Conservation (phyloP, 2,888 invertebrate genomes). For the Dicyrtoma fusca region DNA sequence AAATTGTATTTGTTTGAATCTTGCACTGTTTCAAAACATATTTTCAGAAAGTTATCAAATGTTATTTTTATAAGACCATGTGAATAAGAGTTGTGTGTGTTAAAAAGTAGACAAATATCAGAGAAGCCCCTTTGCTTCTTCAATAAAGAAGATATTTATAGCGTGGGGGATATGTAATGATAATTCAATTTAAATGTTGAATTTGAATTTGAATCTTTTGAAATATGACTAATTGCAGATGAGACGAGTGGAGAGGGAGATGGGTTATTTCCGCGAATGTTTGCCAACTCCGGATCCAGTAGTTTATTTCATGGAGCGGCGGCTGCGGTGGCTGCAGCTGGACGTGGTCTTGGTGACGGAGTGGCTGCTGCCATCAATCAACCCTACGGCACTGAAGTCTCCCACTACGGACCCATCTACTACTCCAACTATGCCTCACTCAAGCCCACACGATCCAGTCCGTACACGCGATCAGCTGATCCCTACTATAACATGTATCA, state of each 20-base stretch:
- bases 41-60: too few relatives aligned
- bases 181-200: too few relatives aligned
- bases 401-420: conserved; percentile 71
- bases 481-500: conserved; percentile 55
- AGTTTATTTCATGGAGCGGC: conserved; percentile 41
- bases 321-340: conserved; percentile 19
- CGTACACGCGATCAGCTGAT: conserved; percentile 50
- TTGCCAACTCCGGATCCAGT: conserved; percentile 39
- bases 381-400: conserved; percentile 69
- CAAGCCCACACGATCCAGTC: conserved; percentile 46
- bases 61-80: too few relatives aligned
- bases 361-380: conserved; percentile 61
- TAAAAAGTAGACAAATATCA: too few relatives aligned
- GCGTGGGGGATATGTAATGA: too few relatives aligned
- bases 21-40: too few relatives aligned
- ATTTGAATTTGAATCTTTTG: neutral
- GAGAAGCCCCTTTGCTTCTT: too few relatives aligned
- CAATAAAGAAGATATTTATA: too few relatives aligned
- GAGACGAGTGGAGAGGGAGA: conserved; percentile 44
- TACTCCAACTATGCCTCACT: conserved; percentile 60
- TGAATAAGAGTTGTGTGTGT: too few relatives aligned
- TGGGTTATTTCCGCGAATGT: conserved; percentile 48
- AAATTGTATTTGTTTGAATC: too few relatives aligned
- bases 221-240: conserved; percentile 33
- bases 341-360: conserved; percentile 23